Percentiles rank a stretch among this genome's conserved stretches.
Evolutionary conservation across 2,797 vertebrate genomes (phyloP).

Genomic region (Mormyrus proboscirostris): DNA sequence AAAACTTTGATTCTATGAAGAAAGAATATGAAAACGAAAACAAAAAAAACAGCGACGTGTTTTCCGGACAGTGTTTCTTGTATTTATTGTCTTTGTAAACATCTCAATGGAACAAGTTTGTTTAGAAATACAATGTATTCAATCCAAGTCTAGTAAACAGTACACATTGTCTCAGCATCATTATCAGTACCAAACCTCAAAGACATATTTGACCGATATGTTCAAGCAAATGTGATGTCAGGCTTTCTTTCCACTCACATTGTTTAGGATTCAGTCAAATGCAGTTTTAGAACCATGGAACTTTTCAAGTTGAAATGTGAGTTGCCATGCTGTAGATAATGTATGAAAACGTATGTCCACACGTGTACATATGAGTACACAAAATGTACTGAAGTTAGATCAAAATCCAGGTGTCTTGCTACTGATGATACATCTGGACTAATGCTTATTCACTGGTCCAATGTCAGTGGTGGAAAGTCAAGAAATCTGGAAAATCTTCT

Average conservation of each 20-base stretch:
- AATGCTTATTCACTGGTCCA: neutral
- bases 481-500: neutral
- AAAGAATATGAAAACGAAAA: conserved; percentile 1
- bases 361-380: neutral
- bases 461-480: neutral
- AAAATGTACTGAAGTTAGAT: neutral
- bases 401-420: neutral
- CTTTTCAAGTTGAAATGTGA: neutral
- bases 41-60: neutral
- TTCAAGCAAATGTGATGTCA: neutral
- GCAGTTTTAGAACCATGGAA: neutral
- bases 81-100: conserved; percentile 10
- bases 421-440: neutral
- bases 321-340: neutral
- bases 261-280: neutral
- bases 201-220: neutral
- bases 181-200: neutral
- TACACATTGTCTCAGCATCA: neutral
- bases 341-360: neutral
- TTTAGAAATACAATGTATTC: neutral
- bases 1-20: neutral
- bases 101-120: neutral
- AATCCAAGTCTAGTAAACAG: neutral
- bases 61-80: neutral
- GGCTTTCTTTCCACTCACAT: neutral